Evolutionary conservation across 2,888 invertebrate genomes (phyloP).

Genomic region (Pollenia labialis): DNA sequence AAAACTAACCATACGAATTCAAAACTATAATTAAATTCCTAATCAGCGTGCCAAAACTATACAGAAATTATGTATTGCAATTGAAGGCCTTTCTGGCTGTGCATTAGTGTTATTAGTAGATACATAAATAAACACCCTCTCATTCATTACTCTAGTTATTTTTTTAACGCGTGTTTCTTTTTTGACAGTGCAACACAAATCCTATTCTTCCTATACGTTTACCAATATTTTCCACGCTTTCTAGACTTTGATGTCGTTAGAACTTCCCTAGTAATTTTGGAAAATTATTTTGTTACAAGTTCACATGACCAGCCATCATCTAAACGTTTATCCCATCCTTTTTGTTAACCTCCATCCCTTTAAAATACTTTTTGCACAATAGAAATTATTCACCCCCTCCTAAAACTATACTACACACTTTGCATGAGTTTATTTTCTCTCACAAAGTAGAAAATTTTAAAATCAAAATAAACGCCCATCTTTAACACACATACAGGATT

Average conservation of each 20-base stretch:
- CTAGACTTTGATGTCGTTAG: conserved; percentile 55
- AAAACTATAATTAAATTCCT: too few relatives aligned
- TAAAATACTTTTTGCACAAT: neutral
- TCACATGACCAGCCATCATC: conserved; percentile 58
- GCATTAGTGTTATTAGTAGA: neutral
- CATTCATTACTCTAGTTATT: neutral
- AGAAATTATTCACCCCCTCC: conserved; percentile 59
- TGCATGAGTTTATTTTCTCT: conserved; percentile 50
- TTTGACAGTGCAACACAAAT: neutral
- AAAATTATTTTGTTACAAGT: conserved; percentile 59
- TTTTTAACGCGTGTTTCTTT: neutral
- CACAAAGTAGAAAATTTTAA: conserved; percentile 70
- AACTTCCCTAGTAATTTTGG: conserved; percentile 73
- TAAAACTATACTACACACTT: conserved; percentile 55
- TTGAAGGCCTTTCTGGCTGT: neutral
- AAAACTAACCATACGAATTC: too few relatives aligned
- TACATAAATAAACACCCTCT: conserved; percentile 40
- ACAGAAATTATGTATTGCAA: too few relatives aligned
- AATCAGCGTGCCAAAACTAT: too few relatives aligned
- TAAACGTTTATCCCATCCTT: conserved; percentile 15
- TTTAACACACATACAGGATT: conserved; percentile 20
- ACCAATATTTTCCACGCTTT: conserved; percentile 58
- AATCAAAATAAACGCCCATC: conserved; percentile 76
- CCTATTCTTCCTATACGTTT: neutral
- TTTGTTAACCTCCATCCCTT: neutral